Evolutionary conservation across 2,888 invertebrate genomes (phyloP).

Genomic region (Brachycybe producta): DNA sequence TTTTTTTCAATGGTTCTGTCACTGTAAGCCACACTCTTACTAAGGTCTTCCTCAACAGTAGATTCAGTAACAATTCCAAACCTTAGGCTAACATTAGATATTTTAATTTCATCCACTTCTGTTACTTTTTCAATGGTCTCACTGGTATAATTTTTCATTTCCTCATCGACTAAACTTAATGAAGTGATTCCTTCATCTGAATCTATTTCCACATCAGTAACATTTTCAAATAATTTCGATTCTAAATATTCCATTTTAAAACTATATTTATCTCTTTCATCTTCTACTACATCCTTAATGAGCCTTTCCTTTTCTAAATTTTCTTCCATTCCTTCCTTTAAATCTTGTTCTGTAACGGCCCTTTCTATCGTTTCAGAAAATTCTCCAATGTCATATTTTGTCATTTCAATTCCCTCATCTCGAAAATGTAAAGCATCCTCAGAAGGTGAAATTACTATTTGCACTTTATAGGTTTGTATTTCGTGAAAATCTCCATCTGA

Average conservation of each 20-base stretch:
- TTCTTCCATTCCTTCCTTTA: not conserved
- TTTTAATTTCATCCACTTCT: too few relatives aligned
- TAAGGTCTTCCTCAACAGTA: not conserved
- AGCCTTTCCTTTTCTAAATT: not conserved
- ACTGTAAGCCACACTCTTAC: too few relatives aligned
- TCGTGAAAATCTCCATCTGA: slow-evolving; percentile 5
- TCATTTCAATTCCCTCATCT: slow-evolving; percentile 7
- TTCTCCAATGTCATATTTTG: too few relatives aligned
- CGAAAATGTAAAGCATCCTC: not conserved
- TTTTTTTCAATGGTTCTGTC: too few relatives aligned
- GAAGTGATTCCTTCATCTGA: slow-evolving; percentile 8
- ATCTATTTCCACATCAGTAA: slow-evolving; percentile 2
- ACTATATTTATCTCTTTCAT: too few relatives aligned
- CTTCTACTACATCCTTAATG: not conserved
- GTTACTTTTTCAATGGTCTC: not conserved
- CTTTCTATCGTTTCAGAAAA: not conserved
- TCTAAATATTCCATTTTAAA: too few relatives aligned
- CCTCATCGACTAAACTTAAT: slow-evolving; percentile 6
- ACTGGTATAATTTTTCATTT: too few relatives aligned
- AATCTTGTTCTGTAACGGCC: not conserved
- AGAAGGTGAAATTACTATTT: not conserved
- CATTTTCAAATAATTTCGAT: slow-evolving; percentile 1
- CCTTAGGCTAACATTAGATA: not conserved
- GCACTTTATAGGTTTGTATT: too few relatives aligned
- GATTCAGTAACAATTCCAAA: not conserved